These are phyloP conservation scores for Tethea ocularis DNA, from an alignment of 2,888 invertebrate genomes.

Conservation along the genomic window DNA sequence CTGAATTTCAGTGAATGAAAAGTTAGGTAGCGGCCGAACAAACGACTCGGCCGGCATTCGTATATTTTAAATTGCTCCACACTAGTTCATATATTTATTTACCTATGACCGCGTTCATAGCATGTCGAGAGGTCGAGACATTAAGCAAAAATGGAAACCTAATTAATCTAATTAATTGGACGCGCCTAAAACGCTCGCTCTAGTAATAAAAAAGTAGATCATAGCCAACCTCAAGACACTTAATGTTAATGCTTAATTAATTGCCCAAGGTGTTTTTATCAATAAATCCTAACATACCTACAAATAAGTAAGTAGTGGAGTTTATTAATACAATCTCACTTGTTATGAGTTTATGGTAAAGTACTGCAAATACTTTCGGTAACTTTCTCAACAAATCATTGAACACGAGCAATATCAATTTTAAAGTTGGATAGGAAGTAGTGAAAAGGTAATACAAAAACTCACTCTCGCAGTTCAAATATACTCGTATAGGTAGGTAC, in stretches of 20 bases:
- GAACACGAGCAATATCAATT: too few species aligned
- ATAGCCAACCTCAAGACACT: not conserved
- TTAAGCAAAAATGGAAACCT: slow-evolving; percentile 4
- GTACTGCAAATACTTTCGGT: too few species aligned
- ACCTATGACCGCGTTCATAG: slow-evolving; percentile 2
- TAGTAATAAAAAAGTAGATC: not conserved
- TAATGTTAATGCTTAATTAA: not conserved
- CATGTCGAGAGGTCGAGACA: slow-evolving; percentile 8
- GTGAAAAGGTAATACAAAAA: too few species aligned
- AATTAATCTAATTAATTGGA: not conserved
- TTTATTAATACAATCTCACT: not conserved
- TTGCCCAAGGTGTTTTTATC: not conserved
- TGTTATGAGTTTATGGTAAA: not conserved
- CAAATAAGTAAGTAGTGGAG: not conserved
- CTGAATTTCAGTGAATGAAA: slow-evolving; percentile 51
- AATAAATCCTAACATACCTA: not conserved
- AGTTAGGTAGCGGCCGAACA: slow-evolving; percentile 26
- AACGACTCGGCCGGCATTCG: slow-evolving; percentile 9
- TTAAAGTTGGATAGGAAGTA: too few species aligned
- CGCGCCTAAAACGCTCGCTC: not conserved
- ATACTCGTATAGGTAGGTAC: too few species aligned
- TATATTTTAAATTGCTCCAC: slow-evolving; percentile 25
- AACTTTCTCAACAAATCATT: too few species aligned
- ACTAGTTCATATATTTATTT: slow-evolving; percentile 11
- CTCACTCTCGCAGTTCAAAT: too few species aligned